These are phyloP conservation scores for Rapana venosa DNA, from an alignment of 2,888 invertebrate genomes.

Conservation along the genomic window DNA sequence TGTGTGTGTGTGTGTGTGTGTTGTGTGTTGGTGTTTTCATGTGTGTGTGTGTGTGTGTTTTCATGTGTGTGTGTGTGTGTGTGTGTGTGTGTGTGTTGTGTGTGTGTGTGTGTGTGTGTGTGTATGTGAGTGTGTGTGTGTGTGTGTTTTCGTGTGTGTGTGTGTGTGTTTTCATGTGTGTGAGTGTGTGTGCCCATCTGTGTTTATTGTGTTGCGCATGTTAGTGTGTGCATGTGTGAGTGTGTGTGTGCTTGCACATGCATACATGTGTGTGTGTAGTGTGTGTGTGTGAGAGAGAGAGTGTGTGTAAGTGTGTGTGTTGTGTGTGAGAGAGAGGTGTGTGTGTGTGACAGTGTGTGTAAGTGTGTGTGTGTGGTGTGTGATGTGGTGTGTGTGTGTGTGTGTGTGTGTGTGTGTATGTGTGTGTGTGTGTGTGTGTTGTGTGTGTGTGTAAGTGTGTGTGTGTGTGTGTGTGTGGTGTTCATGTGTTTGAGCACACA, in stretches of 20 bases:
- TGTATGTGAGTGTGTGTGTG: background rate
- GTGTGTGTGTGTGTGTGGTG: constrained; percentile 15
- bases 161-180: background rate
- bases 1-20: constrained; percentile 12
- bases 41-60: background rate
- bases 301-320: background rate
- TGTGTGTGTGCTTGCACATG: background rate
- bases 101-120: constrained; percentile 12
- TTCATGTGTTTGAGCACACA: background rate
- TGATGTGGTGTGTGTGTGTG: constrained; percentile 24
- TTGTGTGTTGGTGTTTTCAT: background rate
- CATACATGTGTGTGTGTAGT: background rate
- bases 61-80: background rate
- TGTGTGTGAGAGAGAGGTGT: background rate
- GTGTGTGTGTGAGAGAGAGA: background rate
- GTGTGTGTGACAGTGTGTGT: background rate
- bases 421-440: background rate
- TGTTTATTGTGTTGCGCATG: background rate
- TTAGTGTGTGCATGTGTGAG: background rate
- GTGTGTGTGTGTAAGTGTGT: background rate
- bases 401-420: background rate
- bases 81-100: background rate
- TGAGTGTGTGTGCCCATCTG: background rate
- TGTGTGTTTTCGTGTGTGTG: constrained; percentile 23
- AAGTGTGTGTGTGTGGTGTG: background rate